Conservation (phyloP, 2,113 vertebrate genomes). For the Trogon melanurus region DNA sequence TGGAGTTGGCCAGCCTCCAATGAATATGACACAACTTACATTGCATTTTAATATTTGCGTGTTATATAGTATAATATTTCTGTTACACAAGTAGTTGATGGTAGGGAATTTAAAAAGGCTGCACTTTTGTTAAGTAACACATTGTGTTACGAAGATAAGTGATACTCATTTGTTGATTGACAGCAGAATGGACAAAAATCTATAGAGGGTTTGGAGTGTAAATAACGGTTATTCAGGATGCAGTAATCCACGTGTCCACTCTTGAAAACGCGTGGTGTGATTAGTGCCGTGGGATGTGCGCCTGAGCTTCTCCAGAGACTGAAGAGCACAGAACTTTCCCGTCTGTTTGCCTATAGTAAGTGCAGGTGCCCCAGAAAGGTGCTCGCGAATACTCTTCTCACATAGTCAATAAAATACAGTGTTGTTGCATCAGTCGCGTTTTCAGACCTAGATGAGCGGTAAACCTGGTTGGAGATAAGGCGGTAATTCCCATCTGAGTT, state of each 20-base stretch:
- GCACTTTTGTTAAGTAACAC: constrained; percentile 49
- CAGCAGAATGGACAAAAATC: background rate
- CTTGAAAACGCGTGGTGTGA: background rate
- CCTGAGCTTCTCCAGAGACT: background rate
- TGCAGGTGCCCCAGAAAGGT: background rate
- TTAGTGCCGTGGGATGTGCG: background rate
- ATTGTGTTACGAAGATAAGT: constrained; percentile 2
- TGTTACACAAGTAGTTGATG: constrained; percentile 59
- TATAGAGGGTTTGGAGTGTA: background rate
- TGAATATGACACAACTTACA: constrained; percentile 69
- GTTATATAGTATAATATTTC: constrained; percentile 71
- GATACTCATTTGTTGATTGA: background rate
- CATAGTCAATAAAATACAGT: background rate
- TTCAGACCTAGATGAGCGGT: background rate
- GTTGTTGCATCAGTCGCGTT: background rate
- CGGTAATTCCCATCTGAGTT: background rate
- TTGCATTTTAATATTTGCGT: constrained; percentile 73
- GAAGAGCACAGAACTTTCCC: background rate
- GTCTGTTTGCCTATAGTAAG: background rate
- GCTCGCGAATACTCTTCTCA: background rate
- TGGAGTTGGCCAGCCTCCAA: constrained; percentile 68
- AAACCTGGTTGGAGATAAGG: background rate
- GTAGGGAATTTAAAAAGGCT: constrained; percentile 47
- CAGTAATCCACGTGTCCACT: background rate
- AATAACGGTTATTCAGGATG: background rate